Base-by-base conservation (phyloP, 2,888 invertebrate species). In the Eledona agricola region DNA sequence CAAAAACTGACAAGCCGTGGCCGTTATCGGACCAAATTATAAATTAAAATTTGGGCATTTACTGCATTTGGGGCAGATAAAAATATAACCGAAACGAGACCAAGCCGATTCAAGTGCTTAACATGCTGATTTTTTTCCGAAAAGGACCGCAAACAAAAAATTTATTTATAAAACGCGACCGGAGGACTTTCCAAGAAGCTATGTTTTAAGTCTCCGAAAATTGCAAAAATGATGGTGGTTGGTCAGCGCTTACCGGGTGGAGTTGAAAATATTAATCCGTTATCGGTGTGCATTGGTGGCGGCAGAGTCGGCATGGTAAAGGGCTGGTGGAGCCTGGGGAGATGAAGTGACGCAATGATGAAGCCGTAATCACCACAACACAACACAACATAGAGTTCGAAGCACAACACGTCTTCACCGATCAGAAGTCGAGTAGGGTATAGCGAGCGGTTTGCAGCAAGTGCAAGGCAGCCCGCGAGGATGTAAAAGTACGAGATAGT, bases 401-500 rank as follows among this genome's bases (percentile, higher is more conserved):
- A 34, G 58, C 55, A 63, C 62, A n/a, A 51, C 63, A 64, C 65
- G 65, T 66, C 65, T 64, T 63, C 53, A 59, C 63, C 58, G 58
- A 63, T 58, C 57, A 56, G 55, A 52, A 61, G 65, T 62, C 57
- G 55, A 59, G 52, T 59, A 58, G 51, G 57, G 53, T 61, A 55
- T 62, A 57, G 7, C 13, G 40, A 55, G 45, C 53, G 57, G 53
- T 57, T 53, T 62, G 64, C 67, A 70, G 69, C 68, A 72, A 71
- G 71, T 72, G 70, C 70, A 71, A 67, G 70, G 68, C 62, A 31
- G 62, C 63, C 60, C 64, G 62, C 64, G 68, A 69, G 71, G 72
- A 74, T 74, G 74, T 74, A 75, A 75, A 75, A 75, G 75, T 74
- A 70, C 72, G 75, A 75, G 74, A 75, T 76, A 76, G 75, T 76